Evolutionary conservation across 2,797 vertebrate genomes (phyloP).

Genomic region (Enteromius radiatus): DNA sequence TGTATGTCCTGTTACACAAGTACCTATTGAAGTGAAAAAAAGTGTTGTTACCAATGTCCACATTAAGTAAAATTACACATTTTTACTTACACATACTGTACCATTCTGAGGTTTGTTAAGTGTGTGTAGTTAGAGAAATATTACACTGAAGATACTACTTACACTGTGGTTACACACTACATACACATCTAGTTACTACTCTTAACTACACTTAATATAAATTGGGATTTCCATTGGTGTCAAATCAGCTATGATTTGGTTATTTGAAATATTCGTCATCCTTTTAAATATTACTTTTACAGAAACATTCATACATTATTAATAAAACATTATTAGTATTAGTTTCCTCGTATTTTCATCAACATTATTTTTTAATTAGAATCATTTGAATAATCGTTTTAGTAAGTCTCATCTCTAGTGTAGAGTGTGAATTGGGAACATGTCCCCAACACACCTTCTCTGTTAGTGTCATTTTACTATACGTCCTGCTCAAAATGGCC

Average conservation of each 20-base stretch:
- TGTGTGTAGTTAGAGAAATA: no score
- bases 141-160: no score
- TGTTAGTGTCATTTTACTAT: slow-evolving; percentile 41
- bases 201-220: no score
- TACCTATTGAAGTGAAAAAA: no score
- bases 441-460: background rate
- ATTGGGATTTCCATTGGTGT: background rate
- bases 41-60: no score
- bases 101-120: no score
- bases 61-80: no score
- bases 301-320: background rate
- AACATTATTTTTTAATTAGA: background rate
- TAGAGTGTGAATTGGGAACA: background rate
- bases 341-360: background rate
- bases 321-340: background rate
- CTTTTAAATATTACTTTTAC: background rate
- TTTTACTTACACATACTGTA: no score
- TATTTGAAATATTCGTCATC: background rate
- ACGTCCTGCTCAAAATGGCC: slow-evolving; percentile 20
- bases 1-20: no score
- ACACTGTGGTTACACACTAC: no score
- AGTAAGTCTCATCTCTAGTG: background rate
- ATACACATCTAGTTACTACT: no score
- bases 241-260: background rate
- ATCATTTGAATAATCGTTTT: background rate